Evolutionary conservation across 2,888 invertebrate species (phyloP).

Genomic region (Agriopis marginaria): DNA sequence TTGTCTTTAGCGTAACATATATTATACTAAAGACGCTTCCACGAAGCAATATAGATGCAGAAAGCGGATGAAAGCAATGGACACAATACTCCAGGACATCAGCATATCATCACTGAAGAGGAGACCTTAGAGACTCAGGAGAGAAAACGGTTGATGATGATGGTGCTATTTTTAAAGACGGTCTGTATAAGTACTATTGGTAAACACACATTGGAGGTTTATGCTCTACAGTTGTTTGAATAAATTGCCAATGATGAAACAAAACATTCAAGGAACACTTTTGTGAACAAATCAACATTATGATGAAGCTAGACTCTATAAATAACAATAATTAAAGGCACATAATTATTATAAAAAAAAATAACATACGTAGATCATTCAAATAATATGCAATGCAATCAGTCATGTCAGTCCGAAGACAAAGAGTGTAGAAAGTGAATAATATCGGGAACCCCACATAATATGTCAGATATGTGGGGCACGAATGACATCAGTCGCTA

Average conservation of each 20-base stretch:
- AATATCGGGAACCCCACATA: slow-evolving; percentile 1
- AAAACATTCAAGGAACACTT: too few relatives aligned
- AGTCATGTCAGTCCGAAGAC: slow-evolving; percentile 12
- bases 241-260: too few relatives aligned
- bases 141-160: too few relatives aligned
- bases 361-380: neutral
- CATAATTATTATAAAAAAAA: neutral
- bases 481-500: slow-evolving; percentile 4
- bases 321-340: too few relatives aligned
- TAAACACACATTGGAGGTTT: too few relatives aligned
- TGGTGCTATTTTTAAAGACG: too few relatives aligned
- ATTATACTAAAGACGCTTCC: too few relatives aligned
- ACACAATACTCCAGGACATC: neutral
- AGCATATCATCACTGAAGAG: neutral
- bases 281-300: too few relatives aligned
- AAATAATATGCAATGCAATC: slow-evolving; percentile 2
- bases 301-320: too few relatives aligned
- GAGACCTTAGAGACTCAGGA: neutral
- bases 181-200: too few relatives aligned
- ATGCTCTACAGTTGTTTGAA: too few relatives aligned
- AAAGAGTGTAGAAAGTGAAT: slow-evolving; percentile 27
- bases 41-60: neutral
- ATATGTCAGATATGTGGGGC: slow-evolving; percentile 5
- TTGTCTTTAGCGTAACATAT: neutral
- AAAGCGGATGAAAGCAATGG: neutral